Conservation (phyloP, 1,140 invertebrate species). For the Acromyrmex echinatior region DNA sequence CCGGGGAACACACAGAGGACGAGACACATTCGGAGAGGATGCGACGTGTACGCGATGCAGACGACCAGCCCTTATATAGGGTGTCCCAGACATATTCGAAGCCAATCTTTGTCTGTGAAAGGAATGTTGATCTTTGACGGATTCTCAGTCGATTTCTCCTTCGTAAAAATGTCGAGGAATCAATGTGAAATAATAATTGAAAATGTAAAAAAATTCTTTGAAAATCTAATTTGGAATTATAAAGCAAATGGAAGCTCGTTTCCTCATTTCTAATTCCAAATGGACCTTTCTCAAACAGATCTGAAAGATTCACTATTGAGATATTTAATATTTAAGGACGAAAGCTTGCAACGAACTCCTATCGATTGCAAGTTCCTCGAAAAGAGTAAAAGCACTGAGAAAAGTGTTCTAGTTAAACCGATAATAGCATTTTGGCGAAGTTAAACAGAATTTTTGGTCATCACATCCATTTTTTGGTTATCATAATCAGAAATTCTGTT, state of each 20-base stretch:
- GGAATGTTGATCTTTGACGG: neutral
- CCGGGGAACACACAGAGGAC: constrained; percentile 72
- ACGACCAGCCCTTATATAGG: constrained; percentile 37
- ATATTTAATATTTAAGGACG: neutral
- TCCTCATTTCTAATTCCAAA: neutral
- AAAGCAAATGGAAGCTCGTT: neutral
- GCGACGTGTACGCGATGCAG: constrained; percentile 36
- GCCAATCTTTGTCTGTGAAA: neutral
- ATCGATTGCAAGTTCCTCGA: neutral
- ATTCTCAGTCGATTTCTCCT: neutral
- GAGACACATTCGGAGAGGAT: constrained; percentile 50
- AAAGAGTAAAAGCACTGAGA: neutral
- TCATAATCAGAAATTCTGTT: neutral
- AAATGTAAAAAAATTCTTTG: neutral
- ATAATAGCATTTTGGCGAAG: too few relatives aligned
- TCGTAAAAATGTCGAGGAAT: neutral
- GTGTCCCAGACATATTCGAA: constrained; percentile 18
- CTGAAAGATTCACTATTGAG: neutral
- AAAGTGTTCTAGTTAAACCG: too few relatives aligned
- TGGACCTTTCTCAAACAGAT: neutral
- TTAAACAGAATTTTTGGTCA: too few relatives aligned
- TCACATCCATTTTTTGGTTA: too few relatives aligned
- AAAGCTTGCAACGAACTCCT: neutral
- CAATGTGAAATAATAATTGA: neutral
- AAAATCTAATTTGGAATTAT: neutral